A percentile compares a stretch with the other conserved stretches of the same genome.
Evolutionary conservation across 2,888 invertebrate genomes (phyloP).

Genomic region (Drosophila neonasuta): DNA sequence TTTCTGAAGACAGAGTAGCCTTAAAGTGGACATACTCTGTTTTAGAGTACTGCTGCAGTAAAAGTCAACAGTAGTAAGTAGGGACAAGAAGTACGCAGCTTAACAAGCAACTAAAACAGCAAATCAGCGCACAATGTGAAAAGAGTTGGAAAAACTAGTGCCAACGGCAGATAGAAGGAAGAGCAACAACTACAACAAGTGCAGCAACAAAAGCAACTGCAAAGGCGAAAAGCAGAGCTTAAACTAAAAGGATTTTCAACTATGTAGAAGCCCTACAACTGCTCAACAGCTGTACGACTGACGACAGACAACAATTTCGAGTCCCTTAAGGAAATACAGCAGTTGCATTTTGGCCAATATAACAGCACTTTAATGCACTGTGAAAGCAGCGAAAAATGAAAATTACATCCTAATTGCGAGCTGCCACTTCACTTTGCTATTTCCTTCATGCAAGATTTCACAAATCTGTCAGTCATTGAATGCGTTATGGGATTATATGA

Average conservation of each 20-base stretch:
- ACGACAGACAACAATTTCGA: conserved; percentile 11
- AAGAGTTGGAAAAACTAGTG: conserved; percentile 53
- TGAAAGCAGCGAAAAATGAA: not conserved
- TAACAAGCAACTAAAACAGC: conserved; percentile 68
- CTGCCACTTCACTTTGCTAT: not conserved
- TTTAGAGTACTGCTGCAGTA: conserved; percentile 33
- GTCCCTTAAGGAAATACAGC: conserved; percentile 13
- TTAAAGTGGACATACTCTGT: not conserved
- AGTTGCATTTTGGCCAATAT: conserved; percentile 10
- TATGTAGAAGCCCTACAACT: conserved; percentile 18
- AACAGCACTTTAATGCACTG: conserved; percentile 11
- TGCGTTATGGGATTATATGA: too few relatives aligned
- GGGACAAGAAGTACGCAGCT: conserved; percentile 67
- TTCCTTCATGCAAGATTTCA: not conserved
- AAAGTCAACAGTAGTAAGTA: conserved; percentile 69
- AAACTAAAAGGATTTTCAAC: conserved; percentile 55
- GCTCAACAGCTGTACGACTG: not conserved
- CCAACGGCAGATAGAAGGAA: conserved; percentile 17
- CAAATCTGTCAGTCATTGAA: not conserved
- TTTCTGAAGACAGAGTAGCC: not conserved
- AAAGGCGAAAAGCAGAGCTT: conserved; percentile 40
- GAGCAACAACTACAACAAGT: not conserved
- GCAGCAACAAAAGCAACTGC: not conserved
- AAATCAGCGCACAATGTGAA: conserved; percentile 71
- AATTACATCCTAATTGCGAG: not conserved